Percentiles rank a stretch among this genome's conserved stretches.
Conservation (phyloP, 2,888 invertebrate species). For the Caenorhabditis panamensis region DNA sequence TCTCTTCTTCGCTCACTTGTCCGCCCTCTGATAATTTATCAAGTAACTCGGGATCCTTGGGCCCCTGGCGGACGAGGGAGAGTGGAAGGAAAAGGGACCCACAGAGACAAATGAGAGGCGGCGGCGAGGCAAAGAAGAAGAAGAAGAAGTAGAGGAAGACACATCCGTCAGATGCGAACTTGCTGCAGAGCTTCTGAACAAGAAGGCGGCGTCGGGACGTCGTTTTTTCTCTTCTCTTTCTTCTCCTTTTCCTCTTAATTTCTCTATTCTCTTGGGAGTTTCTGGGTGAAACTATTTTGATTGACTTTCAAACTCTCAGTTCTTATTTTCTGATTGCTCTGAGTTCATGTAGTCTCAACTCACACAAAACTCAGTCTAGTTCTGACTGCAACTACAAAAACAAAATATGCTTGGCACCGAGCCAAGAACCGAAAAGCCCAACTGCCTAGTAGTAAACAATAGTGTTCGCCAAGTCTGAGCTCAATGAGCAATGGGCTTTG, state of each 20-base stretch:
- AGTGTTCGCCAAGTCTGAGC: constrained; percentile 25
- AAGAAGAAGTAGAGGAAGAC: neutral
- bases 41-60: constrained; percentile 40
- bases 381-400: constrained; percentile 10
- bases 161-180: constrained; percentile 7
- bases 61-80: neutral
- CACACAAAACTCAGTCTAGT: constrained; percentile 20
- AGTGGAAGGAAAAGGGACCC: constrained; percentile 5
- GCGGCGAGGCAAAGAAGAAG: neutral
- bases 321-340: neutral
- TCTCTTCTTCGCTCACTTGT: neutral
- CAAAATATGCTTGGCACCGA: constrained; percentile 33
- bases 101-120: constrained; percentile 16
- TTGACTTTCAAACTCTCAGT: neutral
- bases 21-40: constrained; percentile 52
- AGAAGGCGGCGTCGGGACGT: constrained; percentile 7
- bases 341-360: too few species aligned
- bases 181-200: constrained; percentile 7
- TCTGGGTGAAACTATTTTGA: neutral
- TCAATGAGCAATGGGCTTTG: constrained; percentile 45
- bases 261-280: neutral
- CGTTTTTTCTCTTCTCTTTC: constrained; percentile 1
- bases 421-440: constrained; percentile 27
- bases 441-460: constrained; percentile 45
- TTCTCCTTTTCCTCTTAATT: neutral